A percentile compares a stretch with the other conserved stretches of the same genome.
phyloP scores from a whole-genome alignment of 1,140 invertebrate genomes.

The Drosophila bocki region DNA sequence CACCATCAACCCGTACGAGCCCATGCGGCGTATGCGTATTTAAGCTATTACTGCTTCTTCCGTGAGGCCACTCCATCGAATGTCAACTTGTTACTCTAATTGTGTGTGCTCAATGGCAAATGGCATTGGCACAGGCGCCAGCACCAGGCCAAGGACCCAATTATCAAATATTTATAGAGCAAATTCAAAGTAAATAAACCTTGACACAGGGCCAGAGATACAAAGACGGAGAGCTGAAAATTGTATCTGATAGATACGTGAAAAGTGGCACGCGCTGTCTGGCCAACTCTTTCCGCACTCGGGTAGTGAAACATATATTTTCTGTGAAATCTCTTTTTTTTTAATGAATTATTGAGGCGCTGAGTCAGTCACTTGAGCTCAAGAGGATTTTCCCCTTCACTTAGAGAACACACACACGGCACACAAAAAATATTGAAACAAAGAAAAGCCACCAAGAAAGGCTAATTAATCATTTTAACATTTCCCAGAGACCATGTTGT shows the following conservation, averaged over 20 bases:
- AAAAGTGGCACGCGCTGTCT: constrained; percentile 42
- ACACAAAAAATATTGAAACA: constrained; percentile 19
- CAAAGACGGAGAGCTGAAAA: constrained; percentile 4
- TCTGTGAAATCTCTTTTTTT: constrained; percentile 18
- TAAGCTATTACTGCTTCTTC: background rate
- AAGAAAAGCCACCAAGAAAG: constrained; percentile 24
- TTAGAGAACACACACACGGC: constrained; percentile 3
- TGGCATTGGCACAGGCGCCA: constrained; percentile 5
- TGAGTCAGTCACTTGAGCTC: constrained; percentile 69
- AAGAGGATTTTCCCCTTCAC: constrained; percentile 67
- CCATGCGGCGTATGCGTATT: constrained; percentile 55
- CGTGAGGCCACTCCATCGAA: background rate
- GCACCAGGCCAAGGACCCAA: constrained; percentile 58
- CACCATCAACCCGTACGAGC: constrained; percentile 13
- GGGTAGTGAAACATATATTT: background rate
- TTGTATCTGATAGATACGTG: constrained; percentile 43
- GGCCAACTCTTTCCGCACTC: constrained; percentile 21
- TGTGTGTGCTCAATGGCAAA: constrained; percentile 42
- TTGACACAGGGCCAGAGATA: constrained; percentile 29
- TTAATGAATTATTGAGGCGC: constrained; percentile 64
- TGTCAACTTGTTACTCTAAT: constrained; percentile 56
- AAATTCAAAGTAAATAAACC: constrained; percentile 60
- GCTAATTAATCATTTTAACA: constrained; percentile 69
- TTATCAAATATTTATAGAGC: constrained; percentile 71
- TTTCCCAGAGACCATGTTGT: constrained; percentile 43